Evolutionary conservation across 2,113 vertebrate species (phyloP).

Genomic region (Shinisaurus crocodilurus): DNA sequence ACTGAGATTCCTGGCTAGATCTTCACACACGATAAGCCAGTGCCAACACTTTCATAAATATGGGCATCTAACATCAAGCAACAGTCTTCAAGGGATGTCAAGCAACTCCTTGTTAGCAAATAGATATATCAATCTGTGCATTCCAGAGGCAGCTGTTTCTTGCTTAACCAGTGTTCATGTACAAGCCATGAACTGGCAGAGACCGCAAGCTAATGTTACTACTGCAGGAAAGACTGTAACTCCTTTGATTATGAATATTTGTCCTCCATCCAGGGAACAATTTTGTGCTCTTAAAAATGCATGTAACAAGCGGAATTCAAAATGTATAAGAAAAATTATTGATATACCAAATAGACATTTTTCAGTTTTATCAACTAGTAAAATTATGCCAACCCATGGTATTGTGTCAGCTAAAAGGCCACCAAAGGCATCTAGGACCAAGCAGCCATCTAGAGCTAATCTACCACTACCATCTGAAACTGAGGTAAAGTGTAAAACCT

Average conservation of each 20-base stretch:
- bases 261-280: not conserved
- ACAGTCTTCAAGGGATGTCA: constrained; percentile 16
- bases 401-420: constrained; percentile 79
- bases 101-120: not conserved
- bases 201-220: not conserved
- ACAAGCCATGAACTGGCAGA: constrained; percentile 26
- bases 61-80: not conserved
- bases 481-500: constrained; percentile 75
- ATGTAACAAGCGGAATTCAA: constrained; percentile 38
- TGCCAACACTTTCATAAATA: constrained; percentile 48
- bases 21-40: constrained; percentile 10
- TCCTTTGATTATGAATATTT: rapidly evolving
- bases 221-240: not conserved
- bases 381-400: constrained; percentile 77
- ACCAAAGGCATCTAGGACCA: constrained; percentile 91
- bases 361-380: constrained; percentile 65
- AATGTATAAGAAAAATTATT: constrained; percentile 43
- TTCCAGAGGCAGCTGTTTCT: constrained; percentile 9
- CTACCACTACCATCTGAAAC: constrained; percentile 79
- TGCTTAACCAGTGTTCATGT: constrained; percentile 9
- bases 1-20: constrained; percentile 52
- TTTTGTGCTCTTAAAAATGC: not conserved
- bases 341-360: constrained; percentile 68
- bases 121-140: constrained; percentile 16
- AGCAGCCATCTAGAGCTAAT: constrained; percentile 93